Evolutionary conservation across 2,113 vertebrate genomes (phyloP).

Genomic region (Aptenodytes forsteri): DNA sequence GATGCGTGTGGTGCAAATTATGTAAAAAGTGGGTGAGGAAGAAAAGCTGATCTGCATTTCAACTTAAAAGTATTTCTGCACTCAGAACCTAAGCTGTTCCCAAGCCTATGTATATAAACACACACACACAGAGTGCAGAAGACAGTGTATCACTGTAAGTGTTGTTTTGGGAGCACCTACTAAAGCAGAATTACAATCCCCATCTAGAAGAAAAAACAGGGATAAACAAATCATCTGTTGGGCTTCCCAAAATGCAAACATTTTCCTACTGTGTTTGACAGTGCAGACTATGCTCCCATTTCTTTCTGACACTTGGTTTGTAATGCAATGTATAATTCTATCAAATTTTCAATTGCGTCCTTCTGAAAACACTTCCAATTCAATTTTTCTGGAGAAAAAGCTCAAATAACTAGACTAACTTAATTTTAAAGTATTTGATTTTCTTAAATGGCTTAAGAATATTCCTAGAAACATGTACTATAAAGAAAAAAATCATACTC

Average conservation of each 20-base stretch:
- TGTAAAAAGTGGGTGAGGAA: conserved; percentile 27
- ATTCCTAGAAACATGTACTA: not conserved
- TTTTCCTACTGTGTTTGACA: not conserved
- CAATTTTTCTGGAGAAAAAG: not conserved
- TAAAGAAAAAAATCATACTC: not conserved
- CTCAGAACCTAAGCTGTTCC: not conserved
- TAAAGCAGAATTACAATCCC: not conserved
- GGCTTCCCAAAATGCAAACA: not conserved
- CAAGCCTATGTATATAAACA: not conserved
- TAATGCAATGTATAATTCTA: not conserved
- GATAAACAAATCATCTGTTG: not conserved
- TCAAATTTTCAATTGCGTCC: not conserved
- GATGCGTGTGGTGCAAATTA: conserved; percentile 32
- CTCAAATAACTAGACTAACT: not conserved
- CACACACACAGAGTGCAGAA: not conserved
- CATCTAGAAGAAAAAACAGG: not conserved
- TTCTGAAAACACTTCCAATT: not conserved
- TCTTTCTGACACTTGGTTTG: not conserved
- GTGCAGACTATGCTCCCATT: not conserved
- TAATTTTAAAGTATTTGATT: not conserved
- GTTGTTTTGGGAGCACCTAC: not conserved
- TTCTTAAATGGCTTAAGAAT: not conserved
- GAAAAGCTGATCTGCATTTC: conserved; percentile 36
- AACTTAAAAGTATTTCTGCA: not conserved
- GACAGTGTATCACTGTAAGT: not conserved